These are phyloP conservation scores for Antennarius maculatus DNA, from an alignment of 2,797 vertebrate genomes.

Conservation along the genomic window DNA sequence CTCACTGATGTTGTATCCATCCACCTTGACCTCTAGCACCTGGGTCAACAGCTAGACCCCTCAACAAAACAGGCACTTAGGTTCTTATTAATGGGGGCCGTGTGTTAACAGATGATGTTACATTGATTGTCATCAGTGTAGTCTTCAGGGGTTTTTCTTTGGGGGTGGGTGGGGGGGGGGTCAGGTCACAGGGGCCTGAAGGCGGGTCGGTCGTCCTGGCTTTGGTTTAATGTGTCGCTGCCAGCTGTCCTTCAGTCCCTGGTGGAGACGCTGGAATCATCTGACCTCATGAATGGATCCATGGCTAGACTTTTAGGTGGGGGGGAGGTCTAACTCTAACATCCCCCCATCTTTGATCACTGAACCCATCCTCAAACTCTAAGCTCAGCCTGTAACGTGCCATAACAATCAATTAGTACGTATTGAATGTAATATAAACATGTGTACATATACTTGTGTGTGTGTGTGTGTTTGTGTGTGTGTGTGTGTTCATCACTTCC, in stretches of 20 bases:
- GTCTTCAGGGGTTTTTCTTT: background rate
- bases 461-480: slow-evolving; percentile 2
- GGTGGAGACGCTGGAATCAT: slow-evolving; percentile 30
- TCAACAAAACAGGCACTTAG: slow-evolving; percentile 16
- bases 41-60: background rate
- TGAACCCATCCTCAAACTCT: too few relatives aligned
- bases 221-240: slow-evolving; percentile 60
- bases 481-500: background rate
- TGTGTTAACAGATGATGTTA: slow-evolving; percentile 45
- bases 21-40: too few relatives aligned
- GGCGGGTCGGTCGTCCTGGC: background rate
- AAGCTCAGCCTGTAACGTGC: too few relatives aligned
- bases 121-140: slow-evolving; percentile 42
- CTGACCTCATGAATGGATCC: slow-evolving; percentile 24
- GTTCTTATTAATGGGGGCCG: slow-evolving; percentile 16
- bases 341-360: too few relatives aligned
- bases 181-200: slow-evolving; percentile 18
- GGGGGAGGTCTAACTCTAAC: too few relatives aligned
- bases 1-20: too few relatives aligned
- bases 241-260: slow-evolving; percentile 61
- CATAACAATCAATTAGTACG: too few relatives aligned
- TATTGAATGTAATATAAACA: too few relatives aligned
- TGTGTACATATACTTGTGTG: background rate
- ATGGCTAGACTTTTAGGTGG: slow-evolving; percentile 3
- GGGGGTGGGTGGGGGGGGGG: background rate